phyloP scores from a whole-genome alignment of 23 tunicate species.

The Clavelina lepadiformis region DNA sequence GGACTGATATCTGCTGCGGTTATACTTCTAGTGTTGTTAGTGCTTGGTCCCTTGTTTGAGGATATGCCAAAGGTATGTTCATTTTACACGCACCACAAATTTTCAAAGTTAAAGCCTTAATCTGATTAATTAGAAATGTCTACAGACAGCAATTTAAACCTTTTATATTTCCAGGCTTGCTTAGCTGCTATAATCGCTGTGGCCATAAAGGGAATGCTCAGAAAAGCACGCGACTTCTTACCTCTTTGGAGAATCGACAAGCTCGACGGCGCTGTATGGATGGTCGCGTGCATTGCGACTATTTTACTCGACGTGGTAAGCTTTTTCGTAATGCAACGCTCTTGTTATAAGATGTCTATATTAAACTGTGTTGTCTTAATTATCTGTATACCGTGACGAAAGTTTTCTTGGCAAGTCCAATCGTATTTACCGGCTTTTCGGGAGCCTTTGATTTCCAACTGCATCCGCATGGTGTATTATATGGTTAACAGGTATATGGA shows the following conservation, averaged over 20 bases:
- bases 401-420: too few species aligned
- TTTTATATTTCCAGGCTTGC: slow-evolving; percentile 34
- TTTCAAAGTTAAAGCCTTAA: too few species aligned
- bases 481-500: slow-evolving; percentile 43
- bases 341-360: too few species aligned
- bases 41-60: slow-evolving; percentile 49
- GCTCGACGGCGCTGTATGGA: slow-evolving; percentile 50
- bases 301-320: slow-evolving; percentile 64
- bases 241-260: slow-evolving; percentile 30
- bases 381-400: too few species aligned
- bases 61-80: slow-evolving; percentile 55
- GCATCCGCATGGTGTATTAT: too few species aligned
- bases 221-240: slow-evolving; percentile 40
- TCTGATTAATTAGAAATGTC: too few species aligned
- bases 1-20: slow-evolving; percentile 36
- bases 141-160: not conserved
- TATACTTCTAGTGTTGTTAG: slow-evolving; percentile 40
- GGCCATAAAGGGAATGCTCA: slow-evolving; percentile 71
- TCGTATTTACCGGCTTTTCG: too few species aligned
- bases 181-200: slow-evolving; percentile 57
- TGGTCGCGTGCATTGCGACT: slow-evolving; percentile 42
- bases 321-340: too few species aligned
- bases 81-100: too few species aligned
- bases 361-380: too few species aligned
- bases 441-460: too few species aligned